Conservation (phyloP, 2,113 vertebrate genomes). For the Saguinus imperator region DNA sequence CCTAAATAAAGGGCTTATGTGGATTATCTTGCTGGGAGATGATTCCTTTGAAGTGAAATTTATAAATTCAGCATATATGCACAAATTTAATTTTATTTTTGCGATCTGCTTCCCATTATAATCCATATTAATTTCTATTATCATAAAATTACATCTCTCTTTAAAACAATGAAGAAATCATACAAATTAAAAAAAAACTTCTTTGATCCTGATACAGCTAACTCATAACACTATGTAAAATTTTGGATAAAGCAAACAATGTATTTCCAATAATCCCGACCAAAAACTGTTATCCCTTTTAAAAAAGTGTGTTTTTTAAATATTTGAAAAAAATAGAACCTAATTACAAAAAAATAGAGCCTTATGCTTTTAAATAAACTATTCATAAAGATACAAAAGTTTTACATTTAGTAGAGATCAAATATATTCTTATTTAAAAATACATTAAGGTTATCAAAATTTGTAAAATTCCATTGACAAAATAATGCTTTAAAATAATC, state of each 20-base stretch:
- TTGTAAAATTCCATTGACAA: conserved; percentile 8
- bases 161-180: conserved; percentile 43
- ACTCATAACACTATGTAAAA: neutral
- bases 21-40: conserved; percentile 19
- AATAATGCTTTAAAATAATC: conserved; percentile 39
- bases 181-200: neutral
- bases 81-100: neutral
- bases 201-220: neutral
- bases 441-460: neutral
- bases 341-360: neutral
- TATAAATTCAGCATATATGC: neutral
- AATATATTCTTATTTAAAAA: conserved; percentile 31
- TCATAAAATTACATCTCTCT: neutral
- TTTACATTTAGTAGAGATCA: neutral
- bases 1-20: neutral
- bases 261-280: neutral
- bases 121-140: neutral
- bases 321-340: neutral
- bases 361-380: neutral
- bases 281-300: neutral
- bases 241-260: conserved; percentile 2
- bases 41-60: neutral
- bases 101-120: neutral
- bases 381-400: neutral
- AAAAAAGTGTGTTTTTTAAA: neutral